These are phyloP conservation scores for Watsonalla cultraria DNA, from an alignment of 2,888 invertebrate genomes.

Conservation along the genomic window DNA sequence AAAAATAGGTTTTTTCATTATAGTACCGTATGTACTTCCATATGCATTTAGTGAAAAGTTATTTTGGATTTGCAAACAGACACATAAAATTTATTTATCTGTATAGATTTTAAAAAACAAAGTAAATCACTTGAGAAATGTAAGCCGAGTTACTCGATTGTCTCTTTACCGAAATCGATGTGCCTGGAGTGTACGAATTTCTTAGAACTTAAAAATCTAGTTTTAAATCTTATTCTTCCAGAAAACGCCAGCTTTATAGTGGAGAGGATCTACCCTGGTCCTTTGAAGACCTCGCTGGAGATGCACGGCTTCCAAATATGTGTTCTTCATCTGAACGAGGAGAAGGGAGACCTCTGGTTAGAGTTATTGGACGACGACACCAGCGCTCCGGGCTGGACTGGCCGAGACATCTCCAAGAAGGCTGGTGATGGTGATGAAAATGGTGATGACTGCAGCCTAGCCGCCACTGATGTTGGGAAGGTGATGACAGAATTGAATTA, in stretches of 20 bases:
- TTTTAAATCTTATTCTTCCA: constrained; percentile 25
- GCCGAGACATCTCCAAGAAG: constrained; percentile 48
- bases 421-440: constrained; percentile 34
- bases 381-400: constrained; percentile 79
- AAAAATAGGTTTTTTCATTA: too few relatives aligned
- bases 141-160: neutral
- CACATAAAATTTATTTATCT: too few relatives aligned
- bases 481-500: constrained; percentile 24
- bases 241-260: constrained; percentile 61
- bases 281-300: constrained; percentile 86
- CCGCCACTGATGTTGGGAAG: constrained; percentile 43
- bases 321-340: constrained; percentile 76
- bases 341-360: constrained; percentile 66
- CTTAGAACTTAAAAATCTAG: too few relatives aligned
- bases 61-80: too few relatives aligned
- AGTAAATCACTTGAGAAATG: too few relatives aligned
- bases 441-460: constrained; percentile 47
- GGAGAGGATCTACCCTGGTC: constrained; percentile 76
- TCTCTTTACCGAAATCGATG: neutral
- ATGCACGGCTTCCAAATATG: constrained; percentile 89
- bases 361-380: constrained; percentile 79
- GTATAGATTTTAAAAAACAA: too few relatives aligned
- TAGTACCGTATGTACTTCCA: too few relatives aligned
- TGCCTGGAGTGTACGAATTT: too few relatives aligned
- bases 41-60: too few relatives aligned